Conservation (phyloP, 2,113 vertebrate species). For the Heterotilapia buettikoferi region DNA sequence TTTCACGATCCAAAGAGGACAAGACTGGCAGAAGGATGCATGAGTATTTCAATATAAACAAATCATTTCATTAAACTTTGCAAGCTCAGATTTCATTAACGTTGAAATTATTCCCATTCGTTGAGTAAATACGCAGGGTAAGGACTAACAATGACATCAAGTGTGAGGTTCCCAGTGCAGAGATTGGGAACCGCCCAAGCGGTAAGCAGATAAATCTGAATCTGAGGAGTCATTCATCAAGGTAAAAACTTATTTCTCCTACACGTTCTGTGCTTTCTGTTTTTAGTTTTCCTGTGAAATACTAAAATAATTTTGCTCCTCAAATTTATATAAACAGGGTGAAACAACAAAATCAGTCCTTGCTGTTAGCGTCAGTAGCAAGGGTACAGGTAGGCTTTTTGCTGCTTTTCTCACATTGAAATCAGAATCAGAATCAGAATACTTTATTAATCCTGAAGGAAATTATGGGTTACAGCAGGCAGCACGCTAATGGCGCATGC, state of each 20-base stretch:
- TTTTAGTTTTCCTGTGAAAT: neutral
- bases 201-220: neutral
- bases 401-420: neutral
- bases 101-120: neutral
- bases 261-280: neutral
- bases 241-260: neutral
- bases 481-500: fast-evolving
- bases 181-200: fast-evolving
- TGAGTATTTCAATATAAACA: constrained; percentile 1
- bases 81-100: neutral
- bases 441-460: neutral
- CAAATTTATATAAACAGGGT: fast-evolving
- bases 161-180: neutral
- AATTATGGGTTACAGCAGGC: neutral
- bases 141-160: neutral
- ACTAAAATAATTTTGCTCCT: neutral
- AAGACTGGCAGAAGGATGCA: neutral
- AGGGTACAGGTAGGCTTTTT: neutral
- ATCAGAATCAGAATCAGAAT: neutral
- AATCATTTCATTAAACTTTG: neutral
- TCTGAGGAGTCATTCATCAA: neutral
- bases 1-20: constrained; percentile 26
- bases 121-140: neutral
- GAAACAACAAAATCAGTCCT: neutral
- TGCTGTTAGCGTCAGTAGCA: neutral